Evolutionary conservation across 2,797 vertebrate genomes (phyloP).

Genomic region (Lagorchestes hirsutus): DNA sequence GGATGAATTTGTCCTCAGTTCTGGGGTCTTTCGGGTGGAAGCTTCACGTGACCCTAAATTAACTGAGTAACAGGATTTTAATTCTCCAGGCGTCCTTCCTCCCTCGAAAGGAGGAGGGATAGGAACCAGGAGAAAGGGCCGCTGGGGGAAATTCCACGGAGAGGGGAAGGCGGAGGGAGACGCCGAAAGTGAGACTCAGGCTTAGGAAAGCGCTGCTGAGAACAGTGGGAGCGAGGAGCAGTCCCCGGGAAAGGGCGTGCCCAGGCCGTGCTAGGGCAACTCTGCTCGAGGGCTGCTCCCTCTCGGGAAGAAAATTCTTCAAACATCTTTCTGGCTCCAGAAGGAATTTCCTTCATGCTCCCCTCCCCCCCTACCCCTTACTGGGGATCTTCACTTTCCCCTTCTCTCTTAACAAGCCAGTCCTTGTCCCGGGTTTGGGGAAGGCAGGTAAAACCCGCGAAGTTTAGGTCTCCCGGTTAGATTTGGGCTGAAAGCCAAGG

Average conservation of each 20-base stretch:
- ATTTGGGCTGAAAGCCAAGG: not conserved
- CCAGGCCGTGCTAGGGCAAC: not conserved
- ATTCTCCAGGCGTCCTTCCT: not conserved
- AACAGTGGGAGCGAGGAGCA: not conserved
- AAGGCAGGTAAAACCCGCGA: not conserved
- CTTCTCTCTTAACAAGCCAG: not conserved
- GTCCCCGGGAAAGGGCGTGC: not conserved
- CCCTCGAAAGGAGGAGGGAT: not conserved
- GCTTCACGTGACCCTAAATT: not conserved
- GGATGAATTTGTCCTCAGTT: not conserved
- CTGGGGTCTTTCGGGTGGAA: not conserved
- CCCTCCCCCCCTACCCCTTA: not conserved
- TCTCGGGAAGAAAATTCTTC: not conserved
- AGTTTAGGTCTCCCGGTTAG: not conserved
- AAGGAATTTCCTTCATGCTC: not conserved
- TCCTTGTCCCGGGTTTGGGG: not conserved
- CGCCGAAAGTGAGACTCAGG: not conserved
- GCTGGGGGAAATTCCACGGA: slow-evolving; percentile 71
- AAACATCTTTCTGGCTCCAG: not conserved
- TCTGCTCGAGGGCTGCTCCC: not conserved
- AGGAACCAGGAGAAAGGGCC: not conserved
- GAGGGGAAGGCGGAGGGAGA: slow-evolving; percentile 56
- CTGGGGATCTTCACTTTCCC: not conserved
- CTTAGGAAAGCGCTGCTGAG: not conserved
- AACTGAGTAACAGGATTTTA: not conserved